These are phyloP conservation scores for Chaetorhynchus papuensis DNA, from an alignment of 2,113 vertebrate species.

Conservation along the genomic window DNA sequence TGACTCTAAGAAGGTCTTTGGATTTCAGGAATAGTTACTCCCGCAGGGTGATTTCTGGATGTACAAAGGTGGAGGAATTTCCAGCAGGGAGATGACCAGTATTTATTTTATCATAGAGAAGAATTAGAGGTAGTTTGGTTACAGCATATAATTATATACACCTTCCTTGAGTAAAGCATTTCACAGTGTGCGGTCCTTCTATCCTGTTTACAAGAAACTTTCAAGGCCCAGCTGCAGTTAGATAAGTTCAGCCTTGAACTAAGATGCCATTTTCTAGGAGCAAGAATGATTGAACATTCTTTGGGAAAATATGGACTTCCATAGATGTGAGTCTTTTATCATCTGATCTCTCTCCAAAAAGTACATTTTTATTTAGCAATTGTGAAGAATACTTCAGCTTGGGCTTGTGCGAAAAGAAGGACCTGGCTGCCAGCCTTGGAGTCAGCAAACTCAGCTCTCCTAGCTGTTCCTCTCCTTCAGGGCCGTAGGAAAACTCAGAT, in stretches of 20 bases:
- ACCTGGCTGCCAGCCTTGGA: background rate
- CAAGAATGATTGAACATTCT: background rate
- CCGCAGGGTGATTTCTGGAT: background rate
- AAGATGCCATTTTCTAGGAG: background rate
- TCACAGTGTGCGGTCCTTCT: background rate
- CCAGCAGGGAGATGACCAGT: background rate
- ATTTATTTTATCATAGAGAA: slow-evolving; percentile 1
- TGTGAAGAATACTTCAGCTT: background rate
- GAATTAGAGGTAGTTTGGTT: background rate
- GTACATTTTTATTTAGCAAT: background rate
- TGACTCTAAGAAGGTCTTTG: background rate
- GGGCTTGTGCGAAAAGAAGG: background rate
- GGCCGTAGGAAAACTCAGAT: background rate
- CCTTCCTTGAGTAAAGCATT: background rate
- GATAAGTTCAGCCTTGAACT: background rate
- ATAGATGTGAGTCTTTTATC: background rate
- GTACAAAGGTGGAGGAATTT: background rate
- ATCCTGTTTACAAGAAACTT: background rate
- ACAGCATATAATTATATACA: background rate
- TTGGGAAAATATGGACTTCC: background rate
- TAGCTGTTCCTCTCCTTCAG: background rate
- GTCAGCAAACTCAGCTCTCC: background rate
- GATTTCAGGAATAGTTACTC: background rate
- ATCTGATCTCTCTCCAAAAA: background rate
- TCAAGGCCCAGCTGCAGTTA: background rate